These are phyloP conservation scores for Pseudois nayaur DNA, from an alignment of 2,113 vertebrate species.

Conservation along the genomic window DNA sequence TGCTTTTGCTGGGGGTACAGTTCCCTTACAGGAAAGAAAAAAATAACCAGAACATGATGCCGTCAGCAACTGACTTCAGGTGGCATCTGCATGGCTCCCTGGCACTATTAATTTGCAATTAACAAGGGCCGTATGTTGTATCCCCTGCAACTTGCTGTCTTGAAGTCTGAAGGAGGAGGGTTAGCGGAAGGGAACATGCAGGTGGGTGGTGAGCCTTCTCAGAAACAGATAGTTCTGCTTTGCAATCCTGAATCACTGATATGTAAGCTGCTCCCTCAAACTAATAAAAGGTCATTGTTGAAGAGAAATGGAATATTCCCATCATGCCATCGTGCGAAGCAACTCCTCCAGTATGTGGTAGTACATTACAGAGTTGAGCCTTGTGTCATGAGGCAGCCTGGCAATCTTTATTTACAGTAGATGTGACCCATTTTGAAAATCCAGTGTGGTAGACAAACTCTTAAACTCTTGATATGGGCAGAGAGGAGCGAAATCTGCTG, in stretches of 20 bases:
- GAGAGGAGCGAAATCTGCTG: not conserved
- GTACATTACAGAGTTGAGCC: not conserved
- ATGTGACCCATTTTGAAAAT: not conserved
- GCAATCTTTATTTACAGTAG: not conserved
- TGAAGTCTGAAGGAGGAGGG: constrained; percentile 73
- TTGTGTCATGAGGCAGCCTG: no score
- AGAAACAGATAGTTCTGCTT: constrained; percentile 60
- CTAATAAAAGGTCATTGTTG: constrained; percentile 24
- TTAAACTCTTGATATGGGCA: not conserved
- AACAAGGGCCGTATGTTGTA: constrained; percentile 80
- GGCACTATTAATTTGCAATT: constrained; percentile 80
- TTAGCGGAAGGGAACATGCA: constrained; percentile 67
- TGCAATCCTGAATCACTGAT: constrained; percentile 57
- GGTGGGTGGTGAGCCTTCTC: constrained; percentile 70
- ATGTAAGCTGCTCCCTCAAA: not conserved
- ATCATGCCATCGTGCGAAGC: not conserved
- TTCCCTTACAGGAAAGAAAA: constrained; percentile 17
- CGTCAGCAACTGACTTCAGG: constrained; percentile 74
- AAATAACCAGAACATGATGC: not conserved
- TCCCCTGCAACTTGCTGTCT: constrained; percentile 66
- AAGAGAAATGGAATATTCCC: not conserved
- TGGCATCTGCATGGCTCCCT: constrained; percentile 77
- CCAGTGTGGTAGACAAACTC: not conserved
- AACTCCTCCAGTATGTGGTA: not conserved
- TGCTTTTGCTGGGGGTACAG: constrained; percentile 19